Evolutionary conservation across 2,113 vertebrate genomes (phyloP).

Genomic region (Copsychus sechellarum): DNA sequence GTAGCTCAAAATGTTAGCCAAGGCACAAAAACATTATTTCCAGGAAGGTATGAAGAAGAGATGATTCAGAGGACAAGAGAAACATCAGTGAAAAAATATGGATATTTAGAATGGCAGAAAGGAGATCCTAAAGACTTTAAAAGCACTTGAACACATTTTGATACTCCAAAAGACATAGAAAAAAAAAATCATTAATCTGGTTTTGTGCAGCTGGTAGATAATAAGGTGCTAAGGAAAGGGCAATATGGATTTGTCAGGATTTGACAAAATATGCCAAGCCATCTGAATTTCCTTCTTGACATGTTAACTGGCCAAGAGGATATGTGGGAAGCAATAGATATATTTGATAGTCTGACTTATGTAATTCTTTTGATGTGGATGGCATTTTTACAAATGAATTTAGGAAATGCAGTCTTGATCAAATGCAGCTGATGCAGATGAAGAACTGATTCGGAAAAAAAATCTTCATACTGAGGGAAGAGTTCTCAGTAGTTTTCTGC

Average conservation of each 20-base stretch:
- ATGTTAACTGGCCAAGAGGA: not conserved
- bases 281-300: constrained; percentile 1
- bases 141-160: not conserved
- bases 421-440: not conserved
- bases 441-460: not conserved
- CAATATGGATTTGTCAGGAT: constrained; percentile 31
- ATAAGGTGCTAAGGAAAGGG: not conserved
- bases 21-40: not conserved
- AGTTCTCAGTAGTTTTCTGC: not conserved
- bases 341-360: not conserved
- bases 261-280: constrained; percentile 15
- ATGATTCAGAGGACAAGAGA: not conserved
- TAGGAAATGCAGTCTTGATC: not conserved
- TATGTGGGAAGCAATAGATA: not conserved
- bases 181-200: not conserved
- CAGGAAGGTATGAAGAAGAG: not conserved
- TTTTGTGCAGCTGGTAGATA: constrained; percentile 9
- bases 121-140: not conserved
- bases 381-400: not conserved
- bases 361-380: not conserved
- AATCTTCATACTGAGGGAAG: not conserved
- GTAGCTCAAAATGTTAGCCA: not conserved
- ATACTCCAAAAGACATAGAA: not conserved
- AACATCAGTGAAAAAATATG: not conserved
- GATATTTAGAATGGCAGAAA: not conserved